Evolutionary conservation across 2,797 vertebrate species (phyloP).

Genomic region (Acomys russatus): DNA sequence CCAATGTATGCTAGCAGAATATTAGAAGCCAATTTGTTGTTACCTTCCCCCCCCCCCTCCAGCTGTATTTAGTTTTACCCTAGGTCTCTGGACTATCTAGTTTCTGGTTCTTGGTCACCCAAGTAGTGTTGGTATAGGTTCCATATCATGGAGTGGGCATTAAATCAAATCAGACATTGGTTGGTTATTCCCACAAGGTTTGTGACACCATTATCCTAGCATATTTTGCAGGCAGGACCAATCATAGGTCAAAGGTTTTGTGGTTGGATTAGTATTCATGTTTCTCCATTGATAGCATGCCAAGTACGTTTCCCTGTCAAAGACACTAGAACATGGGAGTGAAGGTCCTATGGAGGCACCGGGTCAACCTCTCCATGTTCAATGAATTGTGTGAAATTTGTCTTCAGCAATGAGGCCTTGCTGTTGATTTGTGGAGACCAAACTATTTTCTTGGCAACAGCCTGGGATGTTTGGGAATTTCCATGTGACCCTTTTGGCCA

Average conservation of each 20-base stretch:
- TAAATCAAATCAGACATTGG: neutral
- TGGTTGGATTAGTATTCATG: neutral
- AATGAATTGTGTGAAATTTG: neutral
- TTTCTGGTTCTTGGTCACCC: neutral
- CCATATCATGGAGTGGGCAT: neutral
- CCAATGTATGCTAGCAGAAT: neutral
- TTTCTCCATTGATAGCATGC: neutral
- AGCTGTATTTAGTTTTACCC: neutral
- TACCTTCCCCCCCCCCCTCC: neutral
- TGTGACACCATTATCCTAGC: neutral
- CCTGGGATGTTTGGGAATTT: neutral
- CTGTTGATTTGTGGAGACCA: neutral
- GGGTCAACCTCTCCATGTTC: neutral
- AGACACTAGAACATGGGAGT: neutral
- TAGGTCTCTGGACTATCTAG: neutral
- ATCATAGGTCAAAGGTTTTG: neutral
- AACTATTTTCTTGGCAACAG: neutral
- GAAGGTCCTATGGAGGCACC: neutral
- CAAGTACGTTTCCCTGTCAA: neutral
- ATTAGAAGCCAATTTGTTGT: neutral
- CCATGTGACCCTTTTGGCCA: neutral
- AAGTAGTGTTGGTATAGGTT: neutral
- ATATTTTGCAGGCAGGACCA: neutral
- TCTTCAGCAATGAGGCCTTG: neutral
- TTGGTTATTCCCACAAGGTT: neutral